phyloP scores from a whole-genome alignment of 1,140 invertebrate genomes.

The Trypoxylus dichotomus region DNA sequence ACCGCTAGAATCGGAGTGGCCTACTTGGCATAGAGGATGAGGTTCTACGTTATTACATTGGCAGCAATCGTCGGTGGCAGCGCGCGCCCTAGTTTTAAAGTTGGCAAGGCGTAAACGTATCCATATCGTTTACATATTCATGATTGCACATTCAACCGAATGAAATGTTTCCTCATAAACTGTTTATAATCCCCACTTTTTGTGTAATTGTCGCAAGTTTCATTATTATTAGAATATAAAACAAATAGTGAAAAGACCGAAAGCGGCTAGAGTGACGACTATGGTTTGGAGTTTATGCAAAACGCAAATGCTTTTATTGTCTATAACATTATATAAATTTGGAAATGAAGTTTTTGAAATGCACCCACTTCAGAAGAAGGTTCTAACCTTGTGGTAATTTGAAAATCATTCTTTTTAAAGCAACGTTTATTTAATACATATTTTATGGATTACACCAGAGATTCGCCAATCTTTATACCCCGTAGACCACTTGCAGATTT shows the following conservation, averaged over 20 bases:
- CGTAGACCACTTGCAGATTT: no score
- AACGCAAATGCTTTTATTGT: no score
- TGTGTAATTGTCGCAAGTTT: not conserved
- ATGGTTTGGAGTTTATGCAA: no score
- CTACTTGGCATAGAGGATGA: not conserved
- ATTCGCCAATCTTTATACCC: no score
- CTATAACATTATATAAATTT: no score
- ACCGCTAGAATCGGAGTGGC: not conserved
- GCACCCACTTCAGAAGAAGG: no score
- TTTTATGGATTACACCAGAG: no score
- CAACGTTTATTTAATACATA: no score
- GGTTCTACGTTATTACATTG: not conserved
- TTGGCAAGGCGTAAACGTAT: not conserved
- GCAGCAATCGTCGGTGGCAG: not conserved
- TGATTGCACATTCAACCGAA: not conserved
- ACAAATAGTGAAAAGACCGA: not conserved
- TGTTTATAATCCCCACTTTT: not conserved
- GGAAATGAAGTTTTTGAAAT: no score
- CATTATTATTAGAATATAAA: not conserved
- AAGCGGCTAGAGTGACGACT: not conserved
- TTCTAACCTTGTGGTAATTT: no score
- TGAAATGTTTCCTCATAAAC: not conserved
- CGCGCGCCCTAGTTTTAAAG: slow-evolving; percentile 8
- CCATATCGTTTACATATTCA: slow-evolving; percentile 20
- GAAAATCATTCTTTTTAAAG: no score